Conservation (phyloP, 64 coral and sea anemone genomes). For the Trachythela sp. region DNA sequence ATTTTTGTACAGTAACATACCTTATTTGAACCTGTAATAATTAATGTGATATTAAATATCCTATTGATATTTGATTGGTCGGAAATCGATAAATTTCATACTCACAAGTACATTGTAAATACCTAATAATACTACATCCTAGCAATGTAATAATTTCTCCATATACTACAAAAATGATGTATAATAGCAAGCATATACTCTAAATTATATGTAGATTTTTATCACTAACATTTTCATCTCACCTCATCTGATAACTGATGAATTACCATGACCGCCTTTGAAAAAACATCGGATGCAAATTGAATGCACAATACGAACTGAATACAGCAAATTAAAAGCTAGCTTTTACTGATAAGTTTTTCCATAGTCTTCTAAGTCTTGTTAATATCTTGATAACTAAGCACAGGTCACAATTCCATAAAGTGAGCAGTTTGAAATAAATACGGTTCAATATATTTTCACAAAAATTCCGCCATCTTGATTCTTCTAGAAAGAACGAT, state of each 20-base stretch:
- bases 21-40: background rate
- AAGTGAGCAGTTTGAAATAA: background rate
- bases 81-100: conserved; percentile 10
- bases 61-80: background rate
- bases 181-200: background rate
- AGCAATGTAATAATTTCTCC: background rate
- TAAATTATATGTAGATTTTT: conserved; percentile 9
- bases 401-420: background rate
- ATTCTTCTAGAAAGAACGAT: background rate
- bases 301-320: background rate
- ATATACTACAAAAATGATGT: background rate
- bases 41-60: background rate
- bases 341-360: background rate
- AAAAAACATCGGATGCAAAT: background rate
- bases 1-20: background rate
- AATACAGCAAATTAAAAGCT: background rate
- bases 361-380: background rate
- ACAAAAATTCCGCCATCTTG: background rate
- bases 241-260: conserved; percentile 98
- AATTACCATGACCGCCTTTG: conserved; percentile 69
- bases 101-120: background rate
- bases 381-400: background rate
- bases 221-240: background rate
- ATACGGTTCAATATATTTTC: too few species aligned
- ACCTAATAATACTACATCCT: background rate